Base-by-base conservation (phyloP, 2,797 vertebrate genomes). In the Benthosema pterotum region DNA sequence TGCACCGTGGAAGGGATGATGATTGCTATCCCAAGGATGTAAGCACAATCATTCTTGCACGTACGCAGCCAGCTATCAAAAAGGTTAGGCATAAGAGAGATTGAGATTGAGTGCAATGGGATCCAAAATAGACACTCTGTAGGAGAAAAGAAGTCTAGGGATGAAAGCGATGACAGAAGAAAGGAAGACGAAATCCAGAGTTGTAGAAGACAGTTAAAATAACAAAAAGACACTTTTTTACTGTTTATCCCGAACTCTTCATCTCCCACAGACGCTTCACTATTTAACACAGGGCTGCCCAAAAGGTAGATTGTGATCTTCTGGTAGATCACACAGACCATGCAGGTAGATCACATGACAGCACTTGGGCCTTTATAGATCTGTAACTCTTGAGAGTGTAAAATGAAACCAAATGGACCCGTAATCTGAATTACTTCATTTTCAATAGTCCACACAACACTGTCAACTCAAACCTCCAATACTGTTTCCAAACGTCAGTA, bases 111-210 rank as follows among this genome's bases (percentile, higher is more conserved):
- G 49, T 47, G 53, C 57, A 49, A 18, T 11, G 52, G 9, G 14
- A 32, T 47, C 25, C 28, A 49, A 56, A 49, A 18, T 12, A 32
- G 19, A 38, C 4, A 22, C 5, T 50, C 14, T 16, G 16, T 19
- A 55, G 50, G 50, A 57, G 57, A 52, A 43, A 63, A 19, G 66
- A 56, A 69, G 49, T 57, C 38, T 12, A 22, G 51, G 43, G 42
- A 53, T 53, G 63, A 61, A 62, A 48, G 54, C n/a, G 51, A 60
- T 52, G 50, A 67, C 14, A 9, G 47, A 60, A 5, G 16, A 17
- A 46, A 57, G 54, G 14, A 58, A 50, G 32, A n/a, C 18, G 52
- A 63, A n/a, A n/a, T n/a, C 53, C 14, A 16, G n/a, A 3, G 11
- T 11, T 6, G n/a, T 48, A 25, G 53, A 64, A 51, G 14, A 17